phyloP scores from a whole-genome alignment of 2,113 vertebrate genomes.

The Phodopus roborovskii region DNA sequence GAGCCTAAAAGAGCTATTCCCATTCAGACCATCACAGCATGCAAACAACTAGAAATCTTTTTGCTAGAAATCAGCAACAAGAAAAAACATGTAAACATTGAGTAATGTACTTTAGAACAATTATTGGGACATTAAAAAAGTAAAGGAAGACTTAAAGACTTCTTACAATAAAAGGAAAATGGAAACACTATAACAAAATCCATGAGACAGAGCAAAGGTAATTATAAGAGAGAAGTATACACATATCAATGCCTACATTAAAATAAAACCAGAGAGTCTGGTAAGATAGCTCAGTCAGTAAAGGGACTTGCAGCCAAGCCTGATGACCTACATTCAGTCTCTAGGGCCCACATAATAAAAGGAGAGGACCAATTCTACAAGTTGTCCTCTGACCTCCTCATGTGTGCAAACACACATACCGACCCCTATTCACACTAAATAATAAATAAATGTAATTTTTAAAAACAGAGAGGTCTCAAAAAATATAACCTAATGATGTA shows the following conservation, averaged over 20 bases:
- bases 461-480: too few relatives aligned
- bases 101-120: background rate
- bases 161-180: background rate
- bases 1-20: background rate
- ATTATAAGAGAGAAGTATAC: background rate
- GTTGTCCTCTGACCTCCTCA: background rate
- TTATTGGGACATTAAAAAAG: background rate
- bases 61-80: background rate
- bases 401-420: background rate
- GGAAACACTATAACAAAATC: background rate
- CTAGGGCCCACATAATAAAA: background rate
- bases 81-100: background rate
- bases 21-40: background rate
- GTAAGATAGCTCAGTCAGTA: background rate
- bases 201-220: background rate
- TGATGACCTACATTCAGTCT: background rate
- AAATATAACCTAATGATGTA: too few relatives aligned
- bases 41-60: background rate
- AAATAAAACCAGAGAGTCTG: background rate
- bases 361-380: background rate
- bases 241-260: background rate
- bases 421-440: too few relatives aligned
- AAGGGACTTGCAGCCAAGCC: background rate
- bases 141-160: background rate
- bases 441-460: too few relatives aligned